phyloP scores from a whole-genome alignment of 2,113 vertebrate genomes.

The Chionodraco myersi region DNA sequence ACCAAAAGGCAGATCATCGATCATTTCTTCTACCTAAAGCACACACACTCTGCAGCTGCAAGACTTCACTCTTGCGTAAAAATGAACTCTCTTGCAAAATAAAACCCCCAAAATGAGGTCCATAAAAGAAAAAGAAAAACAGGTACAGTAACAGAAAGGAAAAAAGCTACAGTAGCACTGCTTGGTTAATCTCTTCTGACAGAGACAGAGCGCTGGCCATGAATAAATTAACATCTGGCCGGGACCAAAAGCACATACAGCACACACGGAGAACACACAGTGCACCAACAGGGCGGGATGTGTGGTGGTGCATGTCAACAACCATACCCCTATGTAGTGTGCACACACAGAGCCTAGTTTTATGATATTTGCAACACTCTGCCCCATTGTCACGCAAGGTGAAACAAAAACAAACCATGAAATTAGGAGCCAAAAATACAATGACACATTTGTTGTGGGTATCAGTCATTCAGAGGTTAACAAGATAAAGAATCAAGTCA shows the following conservation, averaged over 20 bases:
- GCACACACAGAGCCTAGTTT: not conserved
- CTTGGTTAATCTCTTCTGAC: slow-evolving; percentile 46
- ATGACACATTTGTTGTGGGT: too few relatives aligned
- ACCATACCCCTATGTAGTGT: not conserved
- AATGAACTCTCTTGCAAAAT: not conserved
- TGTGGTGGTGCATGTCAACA: not conserved
- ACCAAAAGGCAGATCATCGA: slow-evolving; percentile 3
- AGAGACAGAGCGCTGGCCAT: slow-evolving; percentile 49
- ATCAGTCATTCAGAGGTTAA: too few relatives aligned
- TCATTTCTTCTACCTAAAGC: not conserved
- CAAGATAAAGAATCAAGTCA: too few relatives aligned
- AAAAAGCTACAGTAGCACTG: not conserved
- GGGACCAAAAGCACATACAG: slow-evolving; percentile 11
- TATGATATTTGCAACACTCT: not conserved
- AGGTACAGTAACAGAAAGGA: not conserved
- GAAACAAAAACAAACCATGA: not conserved
- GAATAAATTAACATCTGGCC: slow-evolving; percentile 71
- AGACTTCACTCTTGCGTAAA: not conserved
- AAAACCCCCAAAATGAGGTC: not conserved
- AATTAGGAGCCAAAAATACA: not conserved
- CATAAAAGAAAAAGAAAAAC: not conserved
- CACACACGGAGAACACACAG: slow-evolving; percentile 10
- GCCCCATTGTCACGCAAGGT: not conserved
- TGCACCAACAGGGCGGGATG: not conserved
- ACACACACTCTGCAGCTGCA: not conserved